Base-by-base conservation (phyloP, 2,113 vertebrate species). In the Anas platyrhynchos region DNA sequence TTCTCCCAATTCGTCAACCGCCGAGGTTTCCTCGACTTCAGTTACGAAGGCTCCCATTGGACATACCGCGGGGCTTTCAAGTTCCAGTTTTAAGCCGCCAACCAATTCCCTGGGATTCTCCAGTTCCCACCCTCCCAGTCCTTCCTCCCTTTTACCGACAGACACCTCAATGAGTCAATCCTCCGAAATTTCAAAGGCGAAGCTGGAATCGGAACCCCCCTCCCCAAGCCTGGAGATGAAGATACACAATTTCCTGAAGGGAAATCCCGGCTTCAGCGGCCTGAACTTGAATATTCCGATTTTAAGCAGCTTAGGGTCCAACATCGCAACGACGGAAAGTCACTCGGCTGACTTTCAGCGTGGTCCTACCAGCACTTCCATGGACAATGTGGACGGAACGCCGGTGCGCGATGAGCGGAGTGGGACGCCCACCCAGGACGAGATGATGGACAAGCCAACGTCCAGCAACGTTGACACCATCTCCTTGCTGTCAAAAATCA, bases 231-330 rank as follows among this genome's bases (percentile, higher is more conserved):
- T 99, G 94, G 99, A 99, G 95, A 99, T 99, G 87, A 99, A 99
- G 97, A 99, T 99, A 83, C 99, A 99, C 97, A 99, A 99, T 91
- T 99, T 99, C 97, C 91, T 99, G 91, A 99, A 99, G 98, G 99
- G 99, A 32, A 99, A 99, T 91, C 99, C 99, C 0, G 99, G 99
- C 23, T 99, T 99, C 94, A 99, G 99, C 21, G 98, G 98, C 43
- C 97, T 99, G 52, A 99, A 99, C 84, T 98, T 99, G 58, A 98
- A 98, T 63, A 98, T 99, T 63, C 96, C 98, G 2, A 96, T 98
- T 22, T 97, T 98, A 69, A 98, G 98, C 46, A 97, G 94, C 52
- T 29, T 98, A 75, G 98, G 98, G 34, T 91, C 98, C 85, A 94
- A 86, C 46, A 85, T 97, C 44, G 44, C 97, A 0, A 41, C 98